Base-by-base conservation (phyloP, 2,113 vertebrate species). In the Epinephelus lanceolatus region DNA sequence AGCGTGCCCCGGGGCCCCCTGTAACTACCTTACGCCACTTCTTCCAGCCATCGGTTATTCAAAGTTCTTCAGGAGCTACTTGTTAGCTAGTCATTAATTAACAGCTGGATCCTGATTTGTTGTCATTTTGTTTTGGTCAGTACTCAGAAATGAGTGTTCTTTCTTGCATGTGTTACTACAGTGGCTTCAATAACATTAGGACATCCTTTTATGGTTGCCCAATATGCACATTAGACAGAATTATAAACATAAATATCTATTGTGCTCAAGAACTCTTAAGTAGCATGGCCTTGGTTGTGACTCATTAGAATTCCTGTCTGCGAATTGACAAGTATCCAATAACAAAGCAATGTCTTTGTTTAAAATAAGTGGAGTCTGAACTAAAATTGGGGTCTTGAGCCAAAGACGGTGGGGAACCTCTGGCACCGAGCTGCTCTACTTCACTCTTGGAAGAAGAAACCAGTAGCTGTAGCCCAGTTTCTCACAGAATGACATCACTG, bases 401-500 rank as follows among this genome's bases (percentile, higher is more conserved):
- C 47, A 56, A 6, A 13, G 27, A n/a, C 17, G 4, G 3, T n/a
- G 42, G 57, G 19, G 49, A 63, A 37, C 25, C 7, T 33, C 25
- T 53, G 14, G 27, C 8, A 57, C 25, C 21, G 1, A 12, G 55
- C 13, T 49, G n/a, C 53, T 52, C 18, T 10, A 9, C 17, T 52
- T 61, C 21, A 17, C 37, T 42, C 55, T 74, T 60, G 21, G 55
- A n/a, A 33, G 51, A 12, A 45, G 30, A 40, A 79, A 17, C 15
- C 49, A 57, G 65, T 75, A 51, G 67, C 80, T 56, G n/a, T 17
- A 33, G 70, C 57, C 30, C 42, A 61, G 53, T 86, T 83, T 88
- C 55, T 30, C 56, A 70, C 78, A 66, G 45, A 27, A 78, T 88
- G 73, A 84, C 81, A 57, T 88, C 69, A 88, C n/a, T 61, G 18